Conservation (phyloP, 2,888 invertebrate genomes). For the Anthophora plumipes region DNA sequence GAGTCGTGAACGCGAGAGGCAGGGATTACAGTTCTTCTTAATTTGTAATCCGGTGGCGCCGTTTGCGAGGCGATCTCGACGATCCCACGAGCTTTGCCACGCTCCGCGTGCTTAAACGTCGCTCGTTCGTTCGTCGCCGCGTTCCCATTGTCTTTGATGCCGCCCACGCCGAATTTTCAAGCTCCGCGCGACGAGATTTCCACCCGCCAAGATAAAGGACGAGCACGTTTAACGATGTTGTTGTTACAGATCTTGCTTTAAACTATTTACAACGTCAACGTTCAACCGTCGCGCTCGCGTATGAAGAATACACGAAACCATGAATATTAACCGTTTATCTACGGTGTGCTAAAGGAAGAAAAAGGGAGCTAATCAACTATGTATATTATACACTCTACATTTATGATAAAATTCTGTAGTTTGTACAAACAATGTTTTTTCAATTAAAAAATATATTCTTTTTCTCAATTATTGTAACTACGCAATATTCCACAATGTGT, state of each 20-base stretch:
- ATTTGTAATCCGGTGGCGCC: conserved; percentile 64
- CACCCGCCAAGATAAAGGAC: conserved; percentile 20
- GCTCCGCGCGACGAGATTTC: conserved; percentile 13
- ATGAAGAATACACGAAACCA: too few species aligned
- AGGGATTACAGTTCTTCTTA: conserved; percentile 63
- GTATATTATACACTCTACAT: too few species aligned
- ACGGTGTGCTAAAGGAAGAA: too few species aligned
- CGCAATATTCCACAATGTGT: too few species aligned
- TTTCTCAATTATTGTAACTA: too few species aligned
- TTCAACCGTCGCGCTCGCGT: neutral
- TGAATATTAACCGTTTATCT: too few species aligned
- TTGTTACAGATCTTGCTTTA: neutral
- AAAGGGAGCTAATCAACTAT: too few species aligned
- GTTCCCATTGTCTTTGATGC: conserved; percentile 39
- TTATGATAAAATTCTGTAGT: too few species aligned
- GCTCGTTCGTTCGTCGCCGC: conserved; percentile 20
- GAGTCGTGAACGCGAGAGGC: conserved; percentile 37
- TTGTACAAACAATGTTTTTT: too few species aligned
- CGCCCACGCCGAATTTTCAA: conserved; percentile 31
- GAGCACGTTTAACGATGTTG: conserved; percentile 3
- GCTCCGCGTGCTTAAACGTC: conserved; percentile 32
- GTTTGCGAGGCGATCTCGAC: conserved; percentile 44
- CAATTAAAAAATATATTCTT: too few species aligned
- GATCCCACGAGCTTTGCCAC: conserved; percentile 41
- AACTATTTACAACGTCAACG: neutral